These are phyloP conservation scores for Probosciger aterrimus DNA, from an alignment of 2,113 vertebrate genomes.

Conservation along the genomic window DNA sequence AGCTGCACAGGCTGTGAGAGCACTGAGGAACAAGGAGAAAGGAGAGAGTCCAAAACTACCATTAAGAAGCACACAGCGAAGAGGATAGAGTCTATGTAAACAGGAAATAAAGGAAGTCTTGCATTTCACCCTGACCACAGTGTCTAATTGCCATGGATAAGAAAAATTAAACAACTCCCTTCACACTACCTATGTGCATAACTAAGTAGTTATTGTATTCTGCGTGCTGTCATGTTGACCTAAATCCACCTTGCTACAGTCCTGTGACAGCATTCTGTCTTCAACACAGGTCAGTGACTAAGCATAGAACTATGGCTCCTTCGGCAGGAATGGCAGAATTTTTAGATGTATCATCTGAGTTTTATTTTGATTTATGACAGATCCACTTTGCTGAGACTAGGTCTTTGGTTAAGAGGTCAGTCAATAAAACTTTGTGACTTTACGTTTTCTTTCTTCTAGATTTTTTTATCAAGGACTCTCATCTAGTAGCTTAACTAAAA, in stretches of 20 bases:
- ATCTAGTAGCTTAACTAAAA: neutral
- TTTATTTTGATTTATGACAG: neutral
- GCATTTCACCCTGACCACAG: neutral
- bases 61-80: neutral
- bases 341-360: neutral
- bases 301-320: neutral
- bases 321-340: neutral
- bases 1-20: neutral
- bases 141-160: neutral
- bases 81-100: neutral
- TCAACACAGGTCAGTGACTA: neutral
- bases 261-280: neutral
- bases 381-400: neutral
- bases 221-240: neutral
- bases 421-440: neutral
- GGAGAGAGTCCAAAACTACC: neutral
- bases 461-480: neutral
- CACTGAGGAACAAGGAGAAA: neutral
- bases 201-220: neutral
- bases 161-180: constrained; percentile 15
- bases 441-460: neutral
- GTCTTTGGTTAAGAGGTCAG: neutral
- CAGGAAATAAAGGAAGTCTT: constrained; percentile 49
- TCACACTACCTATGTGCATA: neutral
- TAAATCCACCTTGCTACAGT: neutral